These are phyloP conservation scores for Oryzias javanicus DNA, from an alignment of 2,113 vertebrate species.

Conservation along the genomic window DNA sequence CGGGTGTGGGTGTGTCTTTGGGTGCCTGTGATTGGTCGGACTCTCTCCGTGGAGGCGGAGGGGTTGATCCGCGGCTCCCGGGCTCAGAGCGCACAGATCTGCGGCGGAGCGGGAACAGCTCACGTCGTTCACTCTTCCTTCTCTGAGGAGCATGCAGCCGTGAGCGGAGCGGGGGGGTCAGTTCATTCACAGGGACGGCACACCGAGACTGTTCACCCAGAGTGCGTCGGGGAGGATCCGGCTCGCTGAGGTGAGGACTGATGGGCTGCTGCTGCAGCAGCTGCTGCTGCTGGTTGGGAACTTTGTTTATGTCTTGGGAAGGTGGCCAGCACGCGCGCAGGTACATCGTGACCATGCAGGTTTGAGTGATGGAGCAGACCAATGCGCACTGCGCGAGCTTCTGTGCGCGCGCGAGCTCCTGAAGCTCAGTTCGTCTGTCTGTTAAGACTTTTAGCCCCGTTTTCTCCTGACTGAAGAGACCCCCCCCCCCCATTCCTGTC, in stretches of 20 bases:
- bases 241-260: no score
- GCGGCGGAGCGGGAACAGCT: neutral
- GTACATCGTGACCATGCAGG: neutral
- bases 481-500: no score
- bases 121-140: no score
- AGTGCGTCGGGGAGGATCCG: no score
- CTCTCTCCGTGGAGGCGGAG: constrained; percentile 11
- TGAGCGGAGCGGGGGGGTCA: neutral
- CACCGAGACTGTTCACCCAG: constrained; percentile 2
- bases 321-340: constrained; percentile 32
- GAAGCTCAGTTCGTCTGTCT: no score
- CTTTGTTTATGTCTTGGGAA: neutral
- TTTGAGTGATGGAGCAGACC: no score
- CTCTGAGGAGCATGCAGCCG: neutral
- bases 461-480: no score
- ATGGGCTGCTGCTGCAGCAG: no score
- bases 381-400: no score
- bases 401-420: no score
- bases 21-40: constrained; percentile 58
- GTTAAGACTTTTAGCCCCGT: neutral
- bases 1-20: neutral
- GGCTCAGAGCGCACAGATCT: neutral
- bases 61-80: constrained; percentile 2
- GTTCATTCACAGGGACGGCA: constrained; percentile 5
- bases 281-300: no score